Conservation (phyloP, 2,113 vertebrate species). For the Cygnus atratus region DNA sequence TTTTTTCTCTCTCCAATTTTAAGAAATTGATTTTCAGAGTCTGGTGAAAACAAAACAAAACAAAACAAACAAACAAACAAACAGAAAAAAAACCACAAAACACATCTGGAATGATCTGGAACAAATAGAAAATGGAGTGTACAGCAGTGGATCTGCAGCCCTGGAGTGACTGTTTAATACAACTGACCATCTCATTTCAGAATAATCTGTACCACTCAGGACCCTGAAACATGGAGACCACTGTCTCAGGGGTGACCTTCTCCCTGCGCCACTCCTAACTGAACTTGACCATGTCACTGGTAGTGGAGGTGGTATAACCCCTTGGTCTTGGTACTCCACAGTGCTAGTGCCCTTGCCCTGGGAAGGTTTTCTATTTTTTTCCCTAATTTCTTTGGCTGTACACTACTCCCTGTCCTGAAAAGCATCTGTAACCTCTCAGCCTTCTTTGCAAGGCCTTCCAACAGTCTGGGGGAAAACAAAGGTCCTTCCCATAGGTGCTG, state of each 20-base stretch:
- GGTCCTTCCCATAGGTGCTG: not conserved
- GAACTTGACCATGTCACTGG: not conserved
- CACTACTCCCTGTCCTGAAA: not conserved
- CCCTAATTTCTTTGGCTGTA: not conserved
- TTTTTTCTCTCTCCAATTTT: not conserved
- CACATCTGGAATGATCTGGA: not conserved
- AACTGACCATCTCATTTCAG: not conserved
- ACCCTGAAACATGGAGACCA: not conserved
- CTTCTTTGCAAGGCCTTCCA: not conserved
- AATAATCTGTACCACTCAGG: fast-evolving
- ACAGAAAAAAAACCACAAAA: not conserved
- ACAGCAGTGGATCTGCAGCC: not conserved
- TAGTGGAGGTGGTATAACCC: not conserved
- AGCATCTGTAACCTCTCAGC: not conserved
- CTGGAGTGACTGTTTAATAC: not conserved
- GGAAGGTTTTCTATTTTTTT: not conserved
- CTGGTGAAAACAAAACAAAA: too few relatives aligned
- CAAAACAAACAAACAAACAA: too few relatives aligned
- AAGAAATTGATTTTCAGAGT: not conserved
- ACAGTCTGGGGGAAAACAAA: not conserved
- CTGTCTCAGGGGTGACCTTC: not conserved
- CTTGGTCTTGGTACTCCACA: not conserved
- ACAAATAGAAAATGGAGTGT: not conserved
- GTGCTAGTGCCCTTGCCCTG: not conserved
- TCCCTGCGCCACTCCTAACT: fast-evolving